Percentiles rank a stretch among this genome's conserved stretches.
Conservation (phyloP, 2,888 invertebrate genomes). For the Cheilosia soror region DNA sequence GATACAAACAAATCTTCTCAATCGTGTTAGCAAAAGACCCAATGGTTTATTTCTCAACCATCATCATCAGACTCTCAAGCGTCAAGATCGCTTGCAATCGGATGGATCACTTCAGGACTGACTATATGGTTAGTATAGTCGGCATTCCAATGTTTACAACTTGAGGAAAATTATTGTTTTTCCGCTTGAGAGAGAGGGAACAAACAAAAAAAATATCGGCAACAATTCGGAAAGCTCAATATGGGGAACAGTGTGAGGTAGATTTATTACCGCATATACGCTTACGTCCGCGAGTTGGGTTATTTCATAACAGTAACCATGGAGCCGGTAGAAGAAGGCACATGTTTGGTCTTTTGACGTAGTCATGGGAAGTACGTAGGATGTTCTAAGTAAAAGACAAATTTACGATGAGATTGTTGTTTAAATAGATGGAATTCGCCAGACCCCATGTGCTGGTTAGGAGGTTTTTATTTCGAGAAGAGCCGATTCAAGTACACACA, state of each 20-base stretch:
- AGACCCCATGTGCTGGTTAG: no score
- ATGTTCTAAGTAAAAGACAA: neutral
- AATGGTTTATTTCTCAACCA: slow-evolving; percentile 54
- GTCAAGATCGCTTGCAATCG: slow-evolving; percentile 50
- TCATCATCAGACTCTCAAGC: slow-evolving; percentile 54
- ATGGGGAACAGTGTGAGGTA: slow-evolving; percentile 23
- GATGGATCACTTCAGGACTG: slow-evolving; percentile 22
- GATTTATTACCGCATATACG: slow-evolving; percentile 32
- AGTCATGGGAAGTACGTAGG: neutral
- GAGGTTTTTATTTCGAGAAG: no score
- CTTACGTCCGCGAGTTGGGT: slow-evolving; percentile 25
- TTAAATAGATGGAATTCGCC: slow-evolving; percentile 4
- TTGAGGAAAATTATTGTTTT: slow-evolving; percentile 26
- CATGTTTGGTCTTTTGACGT: slow-evolving; percentile 24
- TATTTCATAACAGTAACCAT: slow-evolving; percentile 45
- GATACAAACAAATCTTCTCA: neutral
- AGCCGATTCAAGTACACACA: no score
- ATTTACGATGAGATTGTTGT: neutral
- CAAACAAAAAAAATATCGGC: slow-evolving; percentile 5
- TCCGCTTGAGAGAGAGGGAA: slow-evolving; percentile 26
- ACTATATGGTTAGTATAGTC: neutral
- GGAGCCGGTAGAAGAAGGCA: slow-evolving; percentile 5
- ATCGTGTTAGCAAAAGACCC: neutral
- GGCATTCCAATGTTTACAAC: slow-evolving; percentile 54
- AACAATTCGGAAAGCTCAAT: neutral